These are phyloP conservation scores for Syngnathus rostellatus DNA, from an alignment of 2,797 vertebrate genomes.

Conservation along the genomic window DNA sequence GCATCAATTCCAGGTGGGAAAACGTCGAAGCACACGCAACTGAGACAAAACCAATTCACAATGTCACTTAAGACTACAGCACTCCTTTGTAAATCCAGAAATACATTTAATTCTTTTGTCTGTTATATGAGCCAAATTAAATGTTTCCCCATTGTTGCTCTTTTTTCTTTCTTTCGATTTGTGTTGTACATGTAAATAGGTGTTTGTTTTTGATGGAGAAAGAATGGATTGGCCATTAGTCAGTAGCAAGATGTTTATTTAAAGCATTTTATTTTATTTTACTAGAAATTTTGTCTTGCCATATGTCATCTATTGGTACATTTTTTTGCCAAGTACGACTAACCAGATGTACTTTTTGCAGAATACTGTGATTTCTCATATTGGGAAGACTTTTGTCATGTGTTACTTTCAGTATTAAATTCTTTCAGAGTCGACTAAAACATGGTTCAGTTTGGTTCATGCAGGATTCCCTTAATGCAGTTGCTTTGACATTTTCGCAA, in stretches of 20 bases:
- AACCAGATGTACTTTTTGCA: constrained; percentile 67
- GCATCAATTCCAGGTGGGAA: constrained; percentile 49
- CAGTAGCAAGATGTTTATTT: constrained; percentile 70
- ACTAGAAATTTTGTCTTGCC: constrained; percentile 64
- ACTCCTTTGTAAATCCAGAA: constrained; percentile 66
- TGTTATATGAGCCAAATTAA: constrained; percentile 70
- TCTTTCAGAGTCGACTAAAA: constrained; percentile 61
- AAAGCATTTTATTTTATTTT: constrained; percentile 41
- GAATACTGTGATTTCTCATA: constrained; percentile 77
- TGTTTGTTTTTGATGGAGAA: constrained; percentile 63
- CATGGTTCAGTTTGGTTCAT: constrained; percentile 53
- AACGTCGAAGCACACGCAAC: constrained; percentile 63
- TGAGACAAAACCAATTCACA: constrained; percentile 52
- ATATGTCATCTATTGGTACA: constrained; percentile 71
- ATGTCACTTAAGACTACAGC: constrained; percentile 60
- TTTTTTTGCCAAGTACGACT: constrained; percentile 67
- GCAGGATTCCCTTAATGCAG: constrained; percentile 56
- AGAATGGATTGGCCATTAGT: constrained; percentile 46
- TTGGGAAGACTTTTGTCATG: constrained; percentile 75
- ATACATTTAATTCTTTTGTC: constrained; percentile 62
- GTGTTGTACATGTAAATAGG: constrained; percentile 56
- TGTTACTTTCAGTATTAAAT: constrained; percentile 76
- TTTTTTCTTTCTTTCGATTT: constrained; percentile 39
- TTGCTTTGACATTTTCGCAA: constrained; percentile 57
- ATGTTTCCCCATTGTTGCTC: constrained; percentile 25